phyloP scores from a whole-genome alignment of 2,113 vertebrate species.

The Budorcas taxicolor region DNA sequence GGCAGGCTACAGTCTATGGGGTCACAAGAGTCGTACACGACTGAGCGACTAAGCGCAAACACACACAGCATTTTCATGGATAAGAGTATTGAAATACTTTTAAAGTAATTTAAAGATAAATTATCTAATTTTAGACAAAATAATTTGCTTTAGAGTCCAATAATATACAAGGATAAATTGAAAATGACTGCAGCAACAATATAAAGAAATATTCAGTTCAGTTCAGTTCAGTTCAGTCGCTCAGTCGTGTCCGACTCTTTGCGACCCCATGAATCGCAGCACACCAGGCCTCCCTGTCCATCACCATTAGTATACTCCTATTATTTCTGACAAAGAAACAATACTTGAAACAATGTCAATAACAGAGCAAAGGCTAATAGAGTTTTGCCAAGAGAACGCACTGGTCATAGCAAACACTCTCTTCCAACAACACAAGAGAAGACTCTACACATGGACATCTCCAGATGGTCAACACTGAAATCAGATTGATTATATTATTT shows the following conservation, averaged over 20 bases:
- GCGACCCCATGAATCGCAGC: too few species aligned
- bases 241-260: too few species aligned
- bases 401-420: too few species aligned
- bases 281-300: too few species aligned
- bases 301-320: background rate
- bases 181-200: background rate
- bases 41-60: background rate
- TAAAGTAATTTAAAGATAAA: background rate
- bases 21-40: rapidly evolving
- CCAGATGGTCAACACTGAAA: too few species aligned
- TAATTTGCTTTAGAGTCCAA: background rate
- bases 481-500: too few species aligned
- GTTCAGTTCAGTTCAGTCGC: too few species aligned
- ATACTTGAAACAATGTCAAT: background rate
- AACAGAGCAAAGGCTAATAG: too few species aligned
- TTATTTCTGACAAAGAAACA: background rate
- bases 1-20: background rate
- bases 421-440: too few species aligned
- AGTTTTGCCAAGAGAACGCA: too few species aligned
- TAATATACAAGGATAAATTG: background rate
- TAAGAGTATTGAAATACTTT: background rate
- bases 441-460: too few species aligned
- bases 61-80: background rate
- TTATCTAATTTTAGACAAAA: background rate
- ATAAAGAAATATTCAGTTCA: background rate